Percentiles rank a stretch among this genome's conserved stretches.
Evolutionary conservation across 1,140 invertebrate genomes (phyloP).

Genomic region (Trypoxylus dichotomus): DNA sequence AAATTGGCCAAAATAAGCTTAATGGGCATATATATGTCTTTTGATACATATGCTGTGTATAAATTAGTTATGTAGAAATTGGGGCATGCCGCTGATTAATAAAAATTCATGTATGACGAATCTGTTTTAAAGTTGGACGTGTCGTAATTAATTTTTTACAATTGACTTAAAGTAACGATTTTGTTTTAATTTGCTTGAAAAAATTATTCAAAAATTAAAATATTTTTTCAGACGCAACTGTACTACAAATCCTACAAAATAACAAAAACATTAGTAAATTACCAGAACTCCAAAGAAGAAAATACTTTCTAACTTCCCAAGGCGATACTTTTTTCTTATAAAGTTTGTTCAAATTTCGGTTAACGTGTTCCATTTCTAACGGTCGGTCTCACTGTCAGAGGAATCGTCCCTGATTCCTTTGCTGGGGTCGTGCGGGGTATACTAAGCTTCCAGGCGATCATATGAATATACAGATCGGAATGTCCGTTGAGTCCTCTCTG

Average conservation of each 20-base stretch:
- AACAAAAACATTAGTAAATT: too few species aligned
- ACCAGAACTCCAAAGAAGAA: too few species aligned
- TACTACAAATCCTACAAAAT: too few species aligned
- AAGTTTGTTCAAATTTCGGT: too few species aligned
- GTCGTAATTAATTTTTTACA: background rate
- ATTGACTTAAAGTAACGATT: too few species aligned
- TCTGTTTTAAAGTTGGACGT: background rate
- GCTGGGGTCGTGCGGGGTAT: background rate
- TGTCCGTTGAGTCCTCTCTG: background rate
- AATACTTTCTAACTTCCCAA: too few species aligned
- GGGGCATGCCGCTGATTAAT: background rate
- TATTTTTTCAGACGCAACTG: too few species aligned
- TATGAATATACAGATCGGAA: background rate
- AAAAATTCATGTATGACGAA: background rate
- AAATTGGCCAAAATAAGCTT: slow-evolving; percentile 2
- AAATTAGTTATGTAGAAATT: background rate
- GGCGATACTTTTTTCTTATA: too few species aligned
- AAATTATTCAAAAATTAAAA: too few species aligned
- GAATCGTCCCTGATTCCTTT: background rate
- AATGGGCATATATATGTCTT: background rate
- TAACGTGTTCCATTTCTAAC: too few species aligned
- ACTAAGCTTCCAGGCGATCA: background rate
- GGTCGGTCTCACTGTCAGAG: background rate
- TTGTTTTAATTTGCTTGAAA: too few species aligned
- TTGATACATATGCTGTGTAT: background rate